Evolutionary conservation across 2,113 vertebrate genomes (phyloP).

Genomic region (Monarcha castaneiventris): DNA sequence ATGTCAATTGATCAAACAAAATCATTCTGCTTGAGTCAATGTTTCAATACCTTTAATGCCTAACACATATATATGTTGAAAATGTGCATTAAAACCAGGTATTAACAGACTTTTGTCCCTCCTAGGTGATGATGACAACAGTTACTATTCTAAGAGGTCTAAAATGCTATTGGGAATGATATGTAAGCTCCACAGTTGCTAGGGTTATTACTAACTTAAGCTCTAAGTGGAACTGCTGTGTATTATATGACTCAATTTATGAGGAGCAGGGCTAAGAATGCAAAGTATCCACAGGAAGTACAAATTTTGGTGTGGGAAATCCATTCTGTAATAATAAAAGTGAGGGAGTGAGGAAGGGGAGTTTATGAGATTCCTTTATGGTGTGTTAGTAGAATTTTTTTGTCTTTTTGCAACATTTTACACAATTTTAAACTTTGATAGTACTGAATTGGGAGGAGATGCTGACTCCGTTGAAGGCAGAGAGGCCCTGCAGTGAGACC

Average conservation of each 20-base stretch:
- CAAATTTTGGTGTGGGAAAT: not conserved
- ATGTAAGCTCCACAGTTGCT: not conserved
- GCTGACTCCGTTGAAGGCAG: not conserved
- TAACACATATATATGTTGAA: not conserved
- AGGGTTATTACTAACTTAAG: not conserved
- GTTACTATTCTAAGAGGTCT: not conserved
- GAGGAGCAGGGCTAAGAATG: not conserved
- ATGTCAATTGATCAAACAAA: not conserved
- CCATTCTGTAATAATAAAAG: not conserved
- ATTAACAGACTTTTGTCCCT: not conserved
- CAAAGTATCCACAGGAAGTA: not conserved
- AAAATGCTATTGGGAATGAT: not conserved
- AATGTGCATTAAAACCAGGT: not conserved
- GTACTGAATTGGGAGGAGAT: not conserved
- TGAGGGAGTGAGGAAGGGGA: accelerated
- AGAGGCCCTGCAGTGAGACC: not conserved
- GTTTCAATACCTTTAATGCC: not conserved
- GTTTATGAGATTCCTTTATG: not conserved
- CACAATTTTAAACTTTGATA: not conserved
- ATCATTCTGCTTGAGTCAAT: not conserved
- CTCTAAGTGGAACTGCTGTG: not conserved
- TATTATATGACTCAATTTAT: not conserved
- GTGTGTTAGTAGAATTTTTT: not conserved
- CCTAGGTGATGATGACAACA: not conserved
- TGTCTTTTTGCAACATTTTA: not conserved